Evolutionary conservation across 2,888 invertebrate genomes (phyloP), one percentile per base, ranked within the genome.

Genomic region (Ormyrus labotus): DNA sequence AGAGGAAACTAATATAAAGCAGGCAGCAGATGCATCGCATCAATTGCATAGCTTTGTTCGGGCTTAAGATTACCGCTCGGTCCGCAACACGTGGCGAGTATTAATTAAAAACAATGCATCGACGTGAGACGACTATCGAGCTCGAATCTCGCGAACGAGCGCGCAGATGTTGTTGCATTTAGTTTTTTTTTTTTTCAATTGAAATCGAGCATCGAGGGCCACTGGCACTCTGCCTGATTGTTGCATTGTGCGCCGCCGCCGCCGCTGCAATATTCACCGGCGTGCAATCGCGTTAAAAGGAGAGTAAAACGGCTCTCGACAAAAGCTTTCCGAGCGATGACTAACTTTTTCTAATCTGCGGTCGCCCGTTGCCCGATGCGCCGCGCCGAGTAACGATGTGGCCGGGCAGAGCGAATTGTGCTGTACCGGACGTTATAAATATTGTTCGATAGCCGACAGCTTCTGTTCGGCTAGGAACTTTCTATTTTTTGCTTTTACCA

Each of bases 61-160:
- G 34, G 34, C 34, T 34, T 34, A 34, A 34, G 34, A 34, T 34
- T 34, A 34, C 34, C 34, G 60, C 77, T 80, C 79, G 83, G 81
- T 73, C 79, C 83, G 83, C 81, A 78, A 85, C 86, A 85, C 86
- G 86, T 86, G 85, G 85, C 80, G 84, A 86, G 64, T 71, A 86
- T 88, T 88, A 88, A 88, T 89, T 88, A 88, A 89, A 34, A 89
- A 89, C 88, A 88, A 88, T 89, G 84, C 84, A 82, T 82, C 83
- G 82, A 83, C 83, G 82, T 82, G 83, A 84, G 84, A 77, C 81
- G 83, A 80, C 83, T 83, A 84, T 84, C 82, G 83, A 84, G 83
- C 82, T 81, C 80, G 76, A 83, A 84, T 48, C 73, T 74, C 83
- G 80, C 83, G 78, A 34, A 4, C 34, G 34, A 34, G 34, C 71